Base-by-base conservation (phyloP, 2,888 invertebrate genomes). In the Tetramorium bicarinatum region DNA sequence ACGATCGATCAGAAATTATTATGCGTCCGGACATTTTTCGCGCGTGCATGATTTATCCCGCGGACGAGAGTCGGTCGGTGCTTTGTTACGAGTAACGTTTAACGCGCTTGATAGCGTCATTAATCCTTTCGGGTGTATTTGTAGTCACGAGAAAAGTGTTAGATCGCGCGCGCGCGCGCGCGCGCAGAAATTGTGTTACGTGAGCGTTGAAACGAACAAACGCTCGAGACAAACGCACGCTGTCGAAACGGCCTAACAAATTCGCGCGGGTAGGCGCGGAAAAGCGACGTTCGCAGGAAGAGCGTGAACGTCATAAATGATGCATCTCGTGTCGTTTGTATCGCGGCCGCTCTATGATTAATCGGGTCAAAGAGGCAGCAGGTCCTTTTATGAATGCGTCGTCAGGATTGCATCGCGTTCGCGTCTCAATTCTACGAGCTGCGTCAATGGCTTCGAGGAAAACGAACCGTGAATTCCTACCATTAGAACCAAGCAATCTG, bases 21-120 rank as follows among this genome's bases (percentile, higher is more conserved):
- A 69, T 69, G 79, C 69, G 59, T 79, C 59, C 47, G 21, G 47
- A 18, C 2, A 79, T 79, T 79, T 79, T 69, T 69, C 59, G 29
- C 44, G 47, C 47, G 47, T 38, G 44, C 77, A 59, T 79, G 79
- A 79, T 79, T 79, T 79, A 79, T 79, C 21, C 69, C 38, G 59
- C 56, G 79, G 79, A 79, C 69, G 47, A 59, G 56, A 79, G 79
- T 38, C 69, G 38, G 79, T 13, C 79, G 79, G 79, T 44, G 77
- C 79, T 79, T 79, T 79, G 79, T 79, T 79, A 79, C 69, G 59
- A 56, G 69, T 34, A 79, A 79, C 69, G 59, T 79, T 79, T 79
- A 79, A 34, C 79, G 59, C 59, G 79, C 69, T 69, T 79, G 79
- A 79, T 79, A 79, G 79, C 69, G 79, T 79, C 69, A 79, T 79